Evolutionary conservation across 2,797 vertebrate species (phyloP).

Genomic region (Sebastes cheni): DNA sequence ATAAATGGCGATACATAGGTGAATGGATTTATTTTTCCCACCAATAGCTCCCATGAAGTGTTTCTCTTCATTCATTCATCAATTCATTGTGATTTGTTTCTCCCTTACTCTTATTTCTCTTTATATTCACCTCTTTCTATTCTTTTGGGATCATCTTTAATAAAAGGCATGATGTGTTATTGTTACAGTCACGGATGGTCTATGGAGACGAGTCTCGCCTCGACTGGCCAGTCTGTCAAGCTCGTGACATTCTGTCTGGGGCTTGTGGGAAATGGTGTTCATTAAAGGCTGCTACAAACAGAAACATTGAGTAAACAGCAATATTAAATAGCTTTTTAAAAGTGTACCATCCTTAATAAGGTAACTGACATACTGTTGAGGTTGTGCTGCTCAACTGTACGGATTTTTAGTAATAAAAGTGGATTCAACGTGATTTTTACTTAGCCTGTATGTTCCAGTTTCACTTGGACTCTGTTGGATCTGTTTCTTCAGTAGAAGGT

Average conservation of each 20-base stretch:
- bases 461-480: neutral
- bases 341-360: neutral
- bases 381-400: neutral
- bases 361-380: neutral
- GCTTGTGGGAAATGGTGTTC: neutral
- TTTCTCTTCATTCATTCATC: too few species aligned
- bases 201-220: neutral
- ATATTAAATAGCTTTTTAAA: neutral
- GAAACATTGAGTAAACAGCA: neutral
- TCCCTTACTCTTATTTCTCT: neutral
- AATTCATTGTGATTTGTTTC: neutral
- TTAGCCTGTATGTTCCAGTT: neutral
- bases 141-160: neutral
- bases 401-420: neutral
- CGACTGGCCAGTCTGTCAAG: neutral
- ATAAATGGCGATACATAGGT: too few species aligned
- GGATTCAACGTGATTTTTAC: neutral
- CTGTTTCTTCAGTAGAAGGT: neutral
- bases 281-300: neutral
- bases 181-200: neutral
- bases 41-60: neutral
- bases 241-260: neutral
- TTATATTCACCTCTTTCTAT: neutral
- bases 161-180: neutral
- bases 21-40: too few species aligned